Conservation (phyloP, 2,113 vertebrate genomes). For the Pterocles burchelli region DNA sequence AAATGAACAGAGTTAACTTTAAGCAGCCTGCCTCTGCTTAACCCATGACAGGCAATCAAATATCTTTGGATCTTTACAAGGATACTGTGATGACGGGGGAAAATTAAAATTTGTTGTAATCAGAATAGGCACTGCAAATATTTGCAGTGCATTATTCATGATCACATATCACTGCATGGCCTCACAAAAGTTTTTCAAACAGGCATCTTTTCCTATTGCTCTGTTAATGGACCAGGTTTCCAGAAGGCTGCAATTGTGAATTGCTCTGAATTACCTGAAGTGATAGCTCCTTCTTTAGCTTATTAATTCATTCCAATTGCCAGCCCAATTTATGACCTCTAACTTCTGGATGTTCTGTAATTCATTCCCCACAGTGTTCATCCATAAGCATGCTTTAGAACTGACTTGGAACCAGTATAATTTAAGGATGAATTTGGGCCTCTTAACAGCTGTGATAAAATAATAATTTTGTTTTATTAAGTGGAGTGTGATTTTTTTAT, state of each 20-base stretch:
- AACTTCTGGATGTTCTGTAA: background rate
- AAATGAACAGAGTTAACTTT: no score
- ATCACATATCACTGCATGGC: background rate
- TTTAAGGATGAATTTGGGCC: background rate
- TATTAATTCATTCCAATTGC: background rate
- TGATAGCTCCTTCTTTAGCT: background rate
- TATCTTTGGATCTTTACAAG: background rate
- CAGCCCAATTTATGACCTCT: background rate
- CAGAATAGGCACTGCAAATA: background rate
- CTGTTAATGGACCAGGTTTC: background rate
- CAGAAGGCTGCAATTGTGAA: background rate
- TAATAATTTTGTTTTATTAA: background rate
- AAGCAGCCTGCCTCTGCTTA: no score
- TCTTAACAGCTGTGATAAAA: background rate
- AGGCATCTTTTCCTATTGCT: background rate
- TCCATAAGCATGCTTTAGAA: background rate
- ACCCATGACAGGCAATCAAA: background rate
- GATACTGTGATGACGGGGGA: accelerated
- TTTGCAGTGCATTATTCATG: background rate
- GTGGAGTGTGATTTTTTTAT: background rate
- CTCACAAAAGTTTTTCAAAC: background rate
- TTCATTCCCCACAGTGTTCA: background rate
- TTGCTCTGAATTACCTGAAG: background rate
- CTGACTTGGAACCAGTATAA: background rate
- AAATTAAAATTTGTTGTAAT: background rate